A percentile compares a stretch with the other conserved stretches of the same genome.
Evolutionary conservation across 2,797 vertebrate species (phyloP).

Genomic region (Natrix natrix): DNA sequence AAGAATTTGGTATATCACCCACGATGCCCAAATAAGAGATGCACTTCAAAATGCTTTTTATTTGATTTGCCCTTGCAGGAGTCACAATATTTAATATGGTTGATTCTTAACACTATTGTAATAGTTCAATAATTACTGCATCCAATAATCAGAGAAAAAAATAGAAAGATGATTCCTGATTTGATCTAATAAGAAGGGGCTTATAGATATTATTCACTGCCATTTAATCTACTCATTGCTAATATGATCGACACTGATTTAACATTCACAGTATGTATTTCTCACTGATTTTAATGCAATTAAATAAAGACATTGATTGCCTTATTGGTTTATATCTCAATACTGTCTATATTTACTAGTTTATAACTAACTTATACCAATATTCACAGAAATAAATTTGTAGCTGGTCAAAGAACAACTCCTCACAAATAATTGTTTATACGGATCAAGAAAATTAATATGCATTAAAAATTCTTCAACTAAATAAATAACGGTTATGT

Average conservation of each 20-base stretch:
- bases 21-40: background rate
- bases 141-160: background rate
- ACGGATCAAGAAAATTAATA: background rate
- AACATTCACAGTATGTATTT: background rate
- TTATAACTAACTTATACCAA: background rate
- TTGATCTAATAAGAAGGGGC: background rate
- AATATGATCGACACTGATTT: background rate
- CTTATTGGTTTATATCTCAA: background rate
- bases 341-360: background rate
- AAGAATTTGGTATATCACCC: background rate
- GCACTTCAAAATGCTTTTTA: background rate
- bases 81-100: background rate
- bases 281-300: background rate
- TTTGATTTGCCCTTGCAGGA: background rate
- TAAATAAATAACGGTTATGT: background rate
- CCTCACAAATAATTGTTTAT: background rate
- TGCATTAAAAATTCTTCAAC: background rate
- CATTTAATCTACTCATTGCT: background rate
- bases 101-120: background rate
- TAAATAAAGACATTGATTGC: background rate
- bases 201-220: background rate
- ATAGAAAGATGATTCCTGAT: background rate
- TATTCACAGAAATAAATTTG: background rate
- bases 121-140: background rate
- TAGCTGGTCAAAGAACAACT: background rate